Evolutionary conservation across 2,113 vertebrate genomes (phyloP), one percentile per base, ranked within the genome.

Genomic region (Hemiprocne comata): DNA sequence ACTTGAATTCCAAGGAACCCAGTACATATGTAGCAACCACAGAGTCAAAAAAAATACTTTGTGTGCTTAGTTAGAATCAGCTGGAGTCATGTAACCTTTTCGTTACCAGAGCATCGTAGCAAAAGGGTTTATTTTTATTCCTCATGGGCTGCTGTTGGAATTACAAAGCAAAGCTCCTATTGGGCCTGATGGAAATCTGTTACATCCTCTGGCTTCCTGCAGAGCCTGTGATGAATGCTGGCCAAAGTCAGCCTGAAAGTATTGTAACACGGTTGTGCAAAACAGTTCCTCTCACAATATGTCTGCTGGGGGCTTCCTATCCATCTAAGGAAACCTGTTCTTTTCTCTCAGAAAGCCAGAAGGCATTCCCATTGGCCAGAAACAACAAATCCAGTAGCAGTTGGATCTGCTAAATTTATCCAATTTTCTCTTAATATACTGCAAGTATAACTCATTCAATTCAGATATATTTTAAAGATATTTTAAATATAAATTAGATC

Each of bases 1-100:
- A 92, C 34, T 55, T 66, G 87, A 95, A 96, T 97, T 98, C 83
- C 76, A 90, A 93, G 73, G 40, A 97, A 95, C 33, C 71, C 33
- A 89, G 58, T 29, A 88, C 66, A 74, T 20, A 55, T 64, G 81
- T 93, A 95, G 90, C 44, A 82, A 33, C 82, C 40, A 69, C 4
- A 3, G 75, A 89, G 36, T 65, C 51, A 93, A 88, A 96, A 74
- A 77, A 85, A 72, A 13, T 31, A 76, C 73, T 93, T 67, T 36
- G 11, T 75, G 21, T 72, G 67, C 18, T 94, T 94, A 94, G 85
- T 3, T 94, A 67, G 89, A 95, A 55, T 93, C 94, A 94, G 54
- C 20, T 93, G 75, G 61, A 92, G 48, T 36, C 66, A 4, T 46
- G 17, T 94, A 95, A 96, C 77, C 20, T 72, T 97, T 95, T 73